phyloP scores from a whole-genome alignment of 2,113 vertebrate species.

The Turdus rufiventris region DNA sequence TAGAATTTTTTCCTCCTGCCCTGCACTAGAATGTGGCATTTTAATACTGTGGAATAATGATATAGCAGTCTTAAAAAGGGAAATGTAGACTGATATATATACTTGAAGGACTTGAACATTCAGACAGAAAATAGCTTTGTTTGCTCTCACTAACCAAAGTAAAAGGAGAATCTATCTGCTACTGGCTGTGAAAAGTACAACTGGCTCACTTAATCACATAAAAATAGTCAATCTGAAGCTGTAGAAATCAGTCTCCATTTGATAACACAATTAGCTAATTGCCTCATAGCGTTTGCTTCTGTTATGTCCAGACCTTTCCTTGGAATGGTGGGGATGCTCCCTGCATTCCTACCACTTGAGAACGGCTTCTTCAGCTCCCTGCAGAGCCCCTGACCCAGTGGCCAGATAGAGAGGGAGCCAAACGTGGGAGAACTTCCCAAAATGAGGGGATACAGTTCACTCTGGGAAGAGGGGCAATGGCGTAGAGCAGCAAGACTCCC shows the following conservation, averaged over 20 bases:
- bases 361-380: background rate
- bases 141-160: background rate
- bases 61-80: background rate
- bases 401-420: background rate
- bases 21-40: background rate
- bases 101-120: background rate
- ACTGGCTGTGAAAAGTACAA: background rate
- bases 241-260: background rate
- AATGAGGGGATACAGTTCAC: background rate
- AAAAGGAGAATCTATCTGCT: background rate
- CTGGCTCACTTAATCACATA: background rate
- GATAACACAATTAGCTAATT: background rate
- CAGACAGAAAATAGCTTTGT: background rate
- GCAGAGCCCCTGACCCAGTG: background rate
- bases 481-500: background rate
- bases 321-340: background rate
- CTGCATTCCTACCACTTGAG: background rate
- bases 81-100: background rate
- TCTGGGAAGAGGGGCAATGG: background rate
- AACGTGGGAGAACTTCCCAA: background rate
- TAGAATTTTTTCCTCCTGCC: background rate
- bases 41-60: background rate
- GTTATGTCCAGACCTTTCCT: background rate
- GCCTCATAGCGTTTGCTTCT: background rate
- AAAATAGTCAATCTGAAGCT: background rate